Conservation (phyloP, 2,113 vertebrate genomes). For the Tautogolabrus adspersus region DNA sequence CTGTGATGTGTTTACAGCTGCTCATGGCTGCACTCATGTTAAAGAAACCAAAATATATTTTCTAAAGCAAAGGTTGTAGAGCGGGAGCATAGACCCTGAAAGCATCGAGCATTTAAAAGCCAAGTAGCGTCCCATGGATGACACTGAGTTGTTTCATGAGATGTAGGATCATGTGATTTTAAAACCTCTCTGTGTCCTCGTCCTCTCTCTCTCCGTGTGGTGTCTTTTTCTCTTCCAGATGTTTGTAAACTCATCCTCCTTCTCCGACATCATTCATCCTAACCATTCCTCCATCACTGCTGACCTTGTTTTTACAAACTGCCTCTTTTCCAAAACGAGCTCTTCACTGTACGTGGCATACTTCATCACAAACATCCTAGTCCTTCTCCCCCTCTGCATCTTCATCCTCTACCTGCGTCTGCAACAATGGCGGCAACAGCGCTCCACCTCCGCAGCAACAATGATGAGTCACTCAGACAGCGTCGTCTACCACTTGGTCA, state of each 20-base stretch:
- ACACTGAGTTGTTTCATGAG: no score
- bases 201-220: no score
- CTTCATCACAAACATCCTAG: background rate
- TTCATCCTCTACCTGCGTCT: conserved; percentile 3
- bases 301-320: accelerated
- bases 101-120: no score
- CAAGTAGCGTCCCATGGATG: no score
- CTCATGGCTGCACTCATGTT: no score
- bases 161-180: no score
- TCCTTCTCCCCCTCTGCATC: conserved; percentile 19
- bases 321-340: accelerated
- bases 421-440: background rate
- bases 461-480: conserved; percentile 3
- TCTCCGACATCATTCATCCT: background rate
- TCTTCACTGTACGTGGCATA: accelerated
- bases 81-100: no score
- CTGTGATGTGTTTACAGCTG: no score
- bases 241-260: background rate
- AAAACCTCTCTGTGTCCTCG: no score
- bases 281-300: background rate
- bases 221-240: conserved; percentile 1
- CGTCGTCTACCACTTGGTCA: conserved; percentile 13
- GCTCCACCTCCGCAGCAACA: background rate
- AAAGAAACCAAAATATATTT: no score
- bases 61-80: no score